A percentile compares a stretch with the other conserved stretches of the same genome.
Evolutionary conservation across 1,140 invertebrate species (phyloP).

Genomic region (Dermatophagoides farinae): DNA sequence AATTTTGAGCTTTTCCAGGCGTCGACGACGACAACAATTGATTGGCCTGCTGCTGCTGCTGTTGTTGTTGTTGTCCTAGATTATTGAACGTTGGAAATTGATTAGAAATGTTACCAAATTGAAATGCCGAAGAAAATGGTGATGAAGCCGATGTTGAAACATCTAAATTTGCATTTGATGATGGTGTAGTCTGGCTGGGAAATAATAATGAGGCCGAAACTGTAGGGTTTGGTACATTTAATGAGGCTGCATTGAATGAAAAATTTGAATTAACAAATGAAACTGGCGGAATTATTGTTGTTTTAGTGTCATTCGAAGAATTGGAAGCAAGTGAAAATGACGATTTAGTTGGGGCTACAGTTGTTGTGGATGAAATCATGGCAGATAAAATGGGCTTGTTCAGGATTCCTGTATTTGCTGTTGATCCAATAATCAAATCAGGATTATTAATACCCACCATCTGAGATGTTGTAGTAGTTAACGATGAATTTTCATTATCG

Average conservation of each 20-base stretch:
- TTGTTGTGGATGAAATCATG: no score
- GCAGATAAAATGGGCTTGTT: no score
- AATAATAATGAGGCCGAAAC: no score
- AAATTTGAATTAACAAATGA: no score
- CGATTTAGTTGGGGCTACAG: neutral
- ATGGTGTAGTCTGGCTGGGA: no score
- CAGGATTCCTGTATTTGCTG: neutral
- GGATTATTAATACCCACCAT: no score
- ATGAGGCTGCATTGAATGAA: no score
- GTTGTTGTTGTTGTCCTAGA: neutral
- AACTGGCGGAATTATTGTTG: no score
- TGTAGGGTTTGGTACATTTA: no score
- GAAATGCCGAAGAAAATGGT: neutral
- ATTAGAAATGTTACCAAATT: neutral
- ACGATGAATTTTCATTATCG: no score
- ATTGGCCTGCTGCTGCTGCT: neutral
- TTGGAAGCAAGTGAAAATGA: neutral
- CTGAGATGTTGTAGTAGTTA: no score
- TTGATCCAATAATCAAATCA: no score
- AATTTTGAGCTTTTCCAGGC: slow-evolving; percentile 1
- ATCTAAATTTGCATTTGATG: neutral
- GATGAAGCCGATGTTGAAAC: neutral
- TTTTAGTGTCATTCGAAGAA: neutral
- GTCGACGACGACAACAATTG: neutral
- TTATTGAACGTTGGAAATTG: neutral